Evolutionary conservation across 2,113 vertebrate species (phyloP), one percentile per base, ranked within the genome.

Genomic region (Thermophis baileyi): DNA sequence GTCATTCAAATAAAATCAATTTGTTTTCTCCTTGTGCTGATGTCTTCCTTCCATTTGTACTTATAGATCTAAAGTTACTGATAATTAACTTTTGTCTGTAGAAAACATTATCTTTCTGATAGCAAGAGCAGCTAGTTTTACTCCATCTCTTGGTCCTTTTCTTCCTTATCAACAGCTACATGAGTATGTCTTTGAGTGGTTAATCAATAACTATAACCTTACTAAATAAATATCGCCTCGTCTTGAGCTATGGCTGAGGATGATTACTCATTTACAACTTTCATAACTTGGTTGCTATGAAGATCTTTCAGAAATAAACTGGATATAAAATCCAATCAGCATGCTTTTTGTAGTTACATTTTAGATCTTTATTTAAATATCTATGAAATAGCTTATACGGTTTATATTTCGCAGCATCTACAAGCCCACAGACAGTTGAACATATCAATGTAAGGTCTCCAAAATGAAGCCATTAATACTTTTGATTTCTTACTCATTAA

Each of bases 111-210:
- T 87, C 86, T 92, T 93, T 93, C 93, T 51, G 18, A 9, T 92
- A 24, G 85, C 24, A 94, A 53, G 85, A 11, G 4, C 1, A 86
- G 54, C 90, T 3, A 0, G 74, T 94, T 12, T 51, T 25, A 55
- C n/a, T 85, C 81, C n/a, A 69, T 53, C 27, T 91, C 53, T 91
- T 94, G 46, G 40, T 0, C 91, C 4, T n/a, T 95, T 91, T 89
- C 16, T 20, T 92, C 94, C 92, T 96, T 95, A 96, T 96, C 96
- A 95, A 44, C 20, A 12, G 87, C 35, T 94, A 63, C 94, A 86
- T 96, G 22, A 93, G 92, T 93, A 95, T 96, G 94, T 14, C 95
- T 97, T 97, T 96, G 96, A 97, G 94, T 92, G 88, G 96, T 95
- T 97, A 97, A 96, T 96, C 93, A 96, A 94, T 96, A 96, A 96